Conservation (phyloP, 2,797 vertebrate genomes). For the Trematomus bernacchii region DNA sequence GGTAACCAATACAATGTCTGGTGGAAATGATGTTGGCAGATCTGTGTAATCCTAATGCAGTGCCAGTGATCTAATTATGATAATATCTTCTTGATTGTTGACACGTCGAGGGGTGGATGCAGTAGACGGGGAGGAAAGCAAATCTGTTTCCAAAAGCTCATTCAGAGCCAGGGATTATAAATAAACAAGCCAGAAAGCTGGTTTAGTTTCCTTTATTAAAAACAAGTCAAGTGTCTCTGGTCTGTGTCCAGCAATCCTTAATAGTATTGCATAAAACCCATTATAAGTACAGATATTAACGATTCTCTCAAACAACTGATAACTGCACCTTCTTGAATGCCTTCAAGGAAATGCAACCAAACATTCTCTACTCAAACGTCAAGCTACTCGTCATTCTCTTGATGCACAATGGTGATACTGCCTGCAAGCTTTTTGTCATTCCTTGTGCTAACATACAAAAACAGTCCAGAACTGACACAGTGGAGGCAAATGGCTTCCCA, state of each 20-base stretch:
- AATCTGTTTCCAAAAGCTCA: conserved; percentile 57
- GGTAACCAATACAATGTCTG: conserved; percentile 70
- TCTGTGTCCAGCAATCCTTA: conserved; percentile 49
- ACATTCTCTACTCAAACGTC: conserved; percentile 44
- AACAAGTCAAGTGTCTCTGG: not conserved
- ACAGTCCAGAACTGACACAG: conserved; percentile 58
- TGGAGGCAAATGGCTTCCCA: conserved; percentile 71
- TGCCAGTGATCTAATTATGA: conserved; percentile 85
- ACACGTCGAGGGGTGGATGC: conserved; percentile 69
- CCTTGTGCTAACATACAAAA: conserved; percentile 69
- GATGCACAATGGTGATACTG: conserved; percentile 44
- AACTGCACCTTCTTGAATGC: conserved; percentile 38
- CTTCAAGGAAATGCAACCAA: conserved; percentile 54
- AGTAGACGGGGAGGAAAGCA: conserved; percentile 17
- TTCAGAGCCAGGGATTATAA: conserved; percentile 10
- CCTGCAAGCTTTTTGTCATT: conserved; percentile 59
- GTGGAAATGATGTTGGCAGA: conserved; percentile 77
- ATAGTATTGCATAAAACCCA: conserved; percentile 42
- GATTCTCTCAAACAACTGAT: conserved; percentile 14
- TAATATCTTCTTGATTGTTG: conserved; percentile 81
- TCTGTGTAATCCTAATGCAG: conserved; percentile 71
- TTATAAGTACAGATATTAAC: conserved; percentile 11
- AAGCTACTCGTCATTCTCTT: conserved; percentile 45
- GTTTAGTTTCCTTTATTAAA: not conserved
- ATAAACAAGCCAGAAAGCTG: conserved; percentile 3